Evolutionary conservation across 2,888 invertebrate genomes (phyloP), one percentile per base, ranked within the genome.

Genomic region (Aspidiotus rigidus): DNA sequence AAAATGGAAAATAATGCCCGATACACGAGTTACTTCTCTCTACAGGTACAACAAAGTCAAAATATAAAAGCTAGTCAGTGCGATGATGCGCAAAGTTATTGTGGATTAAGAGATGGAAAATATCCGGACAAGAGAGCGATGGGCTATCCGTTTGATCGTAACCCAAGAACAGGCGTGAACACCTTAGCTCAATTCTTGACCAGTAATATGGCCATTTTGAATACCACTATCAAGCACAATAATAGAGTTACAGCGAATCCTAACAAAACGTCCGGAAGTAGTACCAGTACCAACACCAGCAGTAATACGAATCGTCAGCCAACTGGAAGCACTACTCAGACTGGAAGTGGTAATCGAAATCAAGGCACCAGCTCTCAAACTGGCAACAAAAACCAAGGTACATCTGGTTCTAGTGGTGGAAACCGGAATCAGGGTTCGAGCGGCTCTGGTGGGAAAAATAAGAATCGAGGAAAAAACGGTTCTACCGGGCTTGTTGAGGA

Each of bases 81-180:
- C 77, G 84, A 83, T 59, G 87, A 89, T 76, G 89, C 90, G 0
- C 83, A 84, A 64, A 87, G 87, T 73, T 92, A 85, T 78, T 93
- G 92, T 74, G 92, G 92, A 1, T 80, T 91, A 17, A 83, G 85
- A 67, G 88, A 89, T 78, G 82, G 83, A 69, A 80, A 84, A 74
- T 93, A 89, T 78, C 93, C 93, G 0, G 93, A 93, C 79, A 82
- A 83, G 53, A 83, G 89, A 69, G 78, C 89, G 7, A 93, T 93
- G 92, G 93, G 93, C 60, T 93, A 82, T 80, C 93, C 93, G 11
- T 87, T 88, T 81, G 86, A 88, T 77, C 80, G 88, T 17, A 79
- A 83, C 71, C 83, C 85, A n/a, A 80, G 84, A 1, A 75, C 77
- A 39, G 81, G 83, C 1, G 85, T 83, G 69, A 79, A 80, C 74